Conservation (phyloP, 2,797 vertebrate species). For the Falco biarmicus region DNA sequence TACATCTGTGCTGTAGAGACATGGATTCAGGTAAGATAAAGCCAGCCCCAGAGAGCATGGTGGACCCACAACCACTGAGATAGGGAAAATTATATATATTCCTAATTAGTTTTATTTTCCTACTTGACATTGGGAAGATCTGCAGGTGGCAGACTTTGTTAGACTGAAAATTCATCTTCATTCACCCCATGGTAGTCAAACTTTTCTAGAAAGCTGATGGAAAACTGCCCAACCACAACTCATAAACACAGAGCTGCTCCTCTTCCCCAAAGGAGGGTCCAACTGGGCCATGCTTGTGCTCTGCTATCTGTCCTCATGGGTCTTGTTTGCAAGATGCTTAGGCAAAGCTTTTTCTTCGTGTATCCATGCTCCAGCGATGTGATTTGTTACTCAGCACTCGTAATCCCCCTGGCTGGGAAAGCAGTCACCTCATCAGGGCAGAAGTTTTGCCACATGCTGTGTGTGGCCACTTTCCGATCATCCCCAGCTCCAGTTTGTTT, state of each 20-base stretch:
- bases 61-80: accelerated
- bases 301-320: background rate
- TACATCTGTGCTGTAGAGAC: background rate
- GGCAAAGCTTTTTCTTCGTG: background rate
- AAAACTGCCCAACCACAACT: background rate
- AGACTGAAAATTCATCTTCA: background rate
- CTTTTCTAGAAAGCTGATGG: background rate
- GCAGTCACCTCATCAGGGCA: background rate
- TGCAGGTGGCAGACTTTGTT: background rate
- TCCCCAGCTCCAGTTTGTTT: background rate
- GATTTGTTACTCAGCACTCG: background rate
- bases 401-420: background rate
- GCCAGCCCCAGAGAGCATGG: background rate
- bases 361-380: background rate
- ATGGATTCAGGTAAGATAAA: background rate
- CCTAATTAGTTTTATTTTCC: background rate
- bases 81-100: background rate
- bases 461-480: accelerated
- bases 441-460: background rate
- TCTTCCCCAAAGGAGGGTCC: background rate
- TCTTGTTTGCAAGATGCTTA: background rate
- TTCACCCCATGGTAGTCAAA: background rate
- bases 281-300: accelerated
- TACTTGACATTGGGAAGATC: background rate
- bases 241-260: background rate